phyloP scores from a whole-genome alignment of 2,797 vertebrate species.

The Argya squamiceps region DNA sequence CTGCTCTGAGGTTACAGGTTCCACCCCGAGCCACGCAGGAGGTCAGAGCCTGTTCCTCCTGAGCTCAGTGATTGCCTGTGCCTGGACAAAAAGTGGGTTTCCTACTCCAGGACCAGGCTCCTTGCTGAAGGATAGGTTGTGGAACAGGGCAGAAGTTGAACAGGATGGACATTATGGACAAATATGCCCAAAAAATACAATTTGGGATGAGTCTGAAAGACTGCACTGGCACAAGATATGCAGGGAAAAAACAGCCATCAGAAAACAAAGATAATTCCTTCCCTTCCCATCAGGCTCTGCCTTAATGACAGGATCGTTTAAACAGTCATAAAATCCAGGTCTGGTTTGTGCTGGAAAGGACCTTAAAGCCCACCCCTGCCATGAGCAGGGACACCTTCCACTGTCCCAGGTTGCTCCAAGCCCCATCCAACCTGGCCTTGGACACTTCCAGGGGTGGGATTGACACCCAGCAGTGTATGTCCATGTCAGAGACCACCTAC shows the following conservation, averaged over 20 bases:
- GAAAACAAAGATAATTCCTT: background rate
- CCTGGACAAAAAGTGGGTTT: background rate
- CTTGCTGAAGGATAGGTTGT: too few species aligned
- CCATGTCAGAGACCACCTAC: background rate
- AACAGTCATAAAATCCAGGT: background rate
- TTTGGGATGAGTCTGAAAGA: background rate
- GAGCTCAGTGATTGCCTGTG: rapidly evolving
- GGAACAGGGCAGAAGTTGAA: background rate
- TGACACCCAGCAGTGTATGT: background rate
- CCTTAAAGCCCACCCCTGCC: background rate
- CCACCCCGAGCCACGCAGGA: rapidly evolving
- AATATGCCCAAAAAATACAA: background rate
- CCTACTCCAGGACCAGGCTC: background rate
- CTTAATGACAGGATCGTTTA: background rate
- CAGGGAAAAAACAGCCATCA: background rate
- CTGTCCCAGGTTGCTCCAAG: background rate
- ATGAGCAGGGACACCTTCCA: background rate
- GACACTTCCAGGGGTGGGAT: background rate
- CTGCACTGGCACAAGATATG: rapidly evolving
- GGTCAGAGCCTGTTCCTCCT: background rate
- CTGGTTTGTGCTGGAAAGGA: background rate
- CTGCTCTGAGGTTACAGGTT: background rate
- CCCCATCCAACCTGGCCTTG: rapidly evolving
- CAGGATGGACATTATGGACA: background rate
- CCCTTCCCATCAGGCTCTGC: background rate